A percentile compares a stretch with the other conserved stretches of the same genome.
phyloP scores from a whole-genome alignment of 2,888 invertebrate genomes.

The Leucozona laternaria region DNA sequence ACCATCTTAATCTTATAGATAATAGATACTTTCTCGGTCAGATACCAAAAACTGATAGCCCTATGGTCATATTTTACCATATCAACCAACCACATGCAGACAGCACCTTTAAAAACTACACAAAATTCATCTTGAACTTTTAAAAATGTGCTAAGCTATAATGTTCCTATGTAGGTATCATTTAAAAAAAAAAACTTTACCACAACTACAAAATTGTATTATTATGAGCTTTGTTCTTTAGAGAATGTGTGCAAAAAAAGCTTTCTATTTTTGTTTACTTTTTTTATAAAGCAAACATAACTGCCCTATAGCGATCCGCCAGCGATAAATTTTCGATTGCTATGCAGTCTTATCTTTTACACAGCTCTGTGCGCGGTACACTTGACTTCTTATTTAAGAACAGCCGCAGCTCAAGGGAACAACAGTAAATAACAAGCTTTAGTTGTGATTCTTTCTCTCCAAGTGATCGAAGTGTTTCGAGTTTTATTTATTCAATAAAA shows the following conservation, averaged over 20 bases:
- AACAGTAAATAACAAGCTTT: constrained; percentile 5
- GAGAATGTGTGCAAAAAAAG: background rate
- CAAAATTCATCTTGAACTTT: background rate
- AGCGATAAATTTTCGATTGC: constrained; percentile 2
- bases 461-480: constrained; percentile 7
- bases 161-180: background rate
- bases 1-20: background rate
- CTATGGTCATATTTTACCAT: background rate
- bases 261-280: constrained; percentile 49
- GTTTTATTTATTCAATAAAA: background rate
- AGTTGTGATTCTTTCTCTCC: background rate
- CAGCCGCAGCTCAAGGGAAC: background rate
- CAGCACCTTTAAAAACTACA: constrained; percentile 33
- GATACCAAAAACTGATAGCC: background rate
- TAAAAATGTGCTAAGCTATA: background rate
- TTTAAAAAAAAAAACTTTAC: constrained; percentile 25
- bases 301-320: constrained; percentile 62
- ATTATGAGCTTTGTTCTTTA: background rate
- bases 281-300: background rate
- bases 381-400: constrained; percentile 49
- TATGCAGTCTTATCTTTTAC: constrained; percentile 38
- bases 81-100: constrained; percentile 52
- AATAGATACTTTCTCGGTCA: background rate
- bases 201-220: background rate
- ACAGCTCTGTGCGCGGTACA: background rate